These are phyloP conservation scores for Drosophila aff. DNA, from an alignment of 1,140 invertebrate genomes.

Conservation along the genomic window DNA sequence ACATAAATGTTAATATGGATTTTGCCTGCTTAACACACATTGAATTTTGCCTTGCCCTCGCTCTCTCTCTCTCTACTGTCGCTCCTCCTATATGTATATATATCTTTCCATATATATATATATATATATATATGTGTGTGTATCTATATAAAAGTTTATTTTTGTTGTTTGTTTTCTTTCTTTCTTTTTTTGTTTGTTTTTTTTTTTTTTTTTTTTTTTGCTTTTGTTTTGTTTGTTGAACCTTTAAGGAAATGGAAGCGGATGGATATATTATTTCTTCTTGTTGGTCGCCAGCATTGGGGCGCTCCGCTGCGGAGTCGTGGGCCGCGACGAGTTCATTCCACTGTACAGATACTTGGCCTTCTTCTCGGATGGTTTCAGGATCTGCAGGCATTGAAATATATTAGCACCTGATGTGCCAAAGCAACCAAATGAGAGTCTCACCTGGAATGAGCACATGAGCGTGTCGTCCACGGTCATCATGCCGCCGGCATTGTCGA, in stretches of 20 bases:
- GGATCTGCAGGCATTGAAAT: slow-evolving; percentile 89
- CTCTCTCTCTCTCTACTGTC: not conserved
- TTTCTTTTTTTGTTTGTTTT: slow-evolving; percentile 36
- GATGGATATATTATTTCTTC: slow-evolving; percentile 90
- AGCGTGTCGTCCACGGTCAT: slow-evolving; percentile 99
- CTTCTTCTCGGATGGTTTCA: slow-evolving; percentile 99
- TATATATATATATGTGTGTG: slow-evolving; percentile 40
- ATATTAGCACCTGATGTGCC: not conserved
- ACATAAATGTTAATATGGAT: slow-evolving; percentile 21
- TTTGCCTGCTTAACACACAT: slow-evolving; percentile 11
- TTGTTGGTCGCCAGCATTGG: slow-evolving; percentile 87
- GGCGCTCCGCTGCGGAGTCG: slow-evolving; percentile 94
- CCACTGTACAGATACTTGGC: slow-evolving; percentile 99
- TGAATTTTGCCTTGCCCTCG: slow-evolving; percentile 19
- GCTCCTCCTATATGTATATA: slow-evolving; percentile 22
- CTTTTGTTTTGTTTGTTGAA: slow-evolving; percentile 63
- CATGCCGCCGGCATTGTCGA: slow-evolving; percentile 98
- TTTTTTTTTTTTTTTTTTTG: slow-evolving; percentile 6
- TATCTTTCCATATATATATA: slow-evolving; percentile 29
- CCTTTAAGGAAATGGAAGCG: slow-evolving; percentile 85
- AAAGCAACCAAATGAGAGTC: not conserved
- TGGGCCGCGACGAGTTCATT: slow-evolving; percentile 92
- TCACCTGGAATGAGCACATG: slow-evolving; percentile 97
- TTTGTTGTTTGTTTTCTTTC: slow-evolving; percentile 34
- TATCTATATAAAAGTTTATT: slow-evolving; percentile 76